Evolutionary conservation across 1,140 invertebrate genomes (phyloP).

Genomic region (Drosophila ercepeae): DNA sequence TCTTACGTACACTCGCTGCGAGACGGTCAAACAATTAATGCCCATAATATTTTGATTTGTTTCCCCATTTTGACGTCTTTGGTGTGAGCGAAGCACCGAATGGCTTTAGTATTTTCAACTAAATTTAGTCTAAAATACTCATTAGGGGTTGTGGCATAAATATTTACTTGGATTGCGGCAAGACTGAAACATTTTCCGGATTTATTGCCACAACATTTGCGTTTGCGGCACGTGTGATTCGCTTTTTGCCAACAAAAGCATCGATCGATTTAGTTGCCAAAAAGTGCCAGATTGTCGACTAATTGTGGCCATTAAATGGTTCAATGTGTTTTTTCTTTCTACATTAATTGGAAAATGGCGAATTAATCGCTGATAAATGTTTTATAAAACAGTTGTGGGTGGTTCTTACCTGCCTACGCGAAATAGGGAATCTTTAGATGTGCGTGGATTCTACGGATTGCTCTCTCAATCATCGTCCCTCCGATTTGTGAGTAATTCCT

Average conservation of each 20-base stretch:
- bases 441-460: conserved; percentile 22
- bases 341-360: neutral
- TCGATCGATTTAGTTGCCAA: conserved; percentile 11
- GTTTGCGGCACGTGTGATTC: conserved; percentile 32
- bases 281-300: neutral
- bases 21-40: conserved; percentile 36
- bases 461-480: conserved; percentile 31
- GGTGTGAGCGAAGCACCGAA: conserved; percentile 15
- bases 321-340: neutral
- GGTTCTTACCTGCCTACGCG: conserved; percentile 11
- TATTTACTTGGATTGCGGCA: conserved; percentile 39
- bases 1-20: conserved; percentile 35
- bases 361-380: conserved; percentile 23
- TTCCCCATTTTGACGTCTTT: conserved; percentile 50
- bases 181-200: conserved; percentile 30
- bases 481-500: conserved; percentile 44
- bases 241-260: conserved; percentile 5
- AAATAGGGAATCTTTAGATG: neutral
- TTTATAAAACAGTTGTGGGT: conserved; percentile 16
- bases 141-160: conserved; percentile 50
- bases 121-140: conserved; percentile 57
- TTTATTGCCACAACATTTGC: conserved; percentile 27
- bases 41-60: conserved; percentile 53
- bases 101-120: conserved; percentile 35
- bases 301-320: conserved; percentile 30